phyloP scores from a whole-genome alignment of 2,797 vertebrate species.

The Jordanella pulchra region DNA sequence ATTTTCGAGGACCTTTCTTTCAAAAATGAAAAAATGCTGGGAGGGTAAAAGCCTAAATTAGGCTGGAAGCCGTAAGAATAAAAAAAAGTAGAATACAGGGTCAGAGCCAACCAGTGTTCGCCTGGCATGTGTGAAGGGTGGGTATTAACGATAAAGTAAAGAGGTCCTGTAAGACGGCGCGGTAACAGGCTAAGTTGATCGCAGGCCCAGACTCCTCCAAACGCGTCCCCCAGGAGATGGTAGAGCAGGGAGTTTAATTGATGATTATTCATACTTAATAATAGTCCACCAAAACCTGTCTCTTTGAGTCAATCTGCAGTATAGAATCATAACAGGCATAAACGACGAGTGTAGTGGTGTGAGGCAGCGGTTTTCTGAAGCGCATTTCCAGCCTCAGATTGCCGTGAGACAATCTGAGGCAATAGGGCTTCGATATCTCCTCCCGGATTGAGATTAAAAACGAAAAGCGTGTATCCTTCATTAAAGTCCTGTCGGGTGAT shows the following conservation, averaged over 20 bases:
- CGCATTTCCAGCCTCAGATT: too few species aligned
- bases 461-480: rapidly evolving
- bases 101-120: background rate
- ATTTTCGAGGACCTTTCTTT: rapidly evolving
- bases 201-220: background rate
- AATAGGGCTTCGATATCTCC: background rate
- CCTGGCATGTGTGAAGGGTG: background rate
- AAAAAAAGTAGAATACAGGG: slow-evolving; percentile 6
- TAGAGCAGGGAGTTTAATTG: background rate
- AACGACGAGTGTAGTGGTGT: background rate
- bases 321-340: slow-evolving; percentile 10
- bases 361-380: background rate
- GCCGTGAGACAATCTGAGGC: too few species aligned
- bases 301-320: slow-evolving; percentile 6
- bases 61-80: background rate
- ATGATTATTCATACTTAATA: slow-evolving; percentile 2
- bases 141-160: background rate
- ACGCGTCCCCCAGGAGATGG: background rate
- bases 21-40: background rate
- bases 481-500: background rate
- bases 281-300: slow-evolving; percentile 10
- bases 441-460: background rate
- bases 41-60: background rate
- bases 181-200: background rate
- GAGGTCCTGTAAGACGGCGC: rapidly evolving